phyloP scores from a whole-genome alignment of 2,797 vertebrate species.

The Manis pentadactyla region DNA sequence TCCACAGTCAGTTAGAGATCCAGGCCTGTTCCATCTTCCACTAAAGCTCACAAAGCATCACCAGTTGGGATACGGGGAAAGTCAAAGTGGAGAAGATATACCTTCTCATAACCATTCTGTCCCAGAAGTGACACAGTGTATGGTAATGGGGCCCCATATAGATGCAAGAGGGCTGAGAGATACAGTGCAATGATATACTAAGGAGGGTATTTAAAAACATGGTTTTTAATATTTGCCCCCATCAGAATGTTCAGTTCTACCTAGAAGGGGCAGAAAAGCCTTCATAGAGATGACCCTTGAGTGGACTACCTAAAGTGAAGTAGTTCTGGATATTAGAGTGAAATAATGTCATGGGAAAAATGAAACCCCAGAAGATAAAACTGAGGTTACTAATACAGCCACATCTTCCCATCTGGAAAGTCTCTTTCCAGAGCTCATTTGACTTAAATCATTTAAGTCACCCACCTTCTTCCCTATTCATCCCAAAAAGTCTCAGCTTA shows the following conservation, averaged over 20 bases:
- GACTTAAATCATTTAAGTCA: conserved; percentile 21
- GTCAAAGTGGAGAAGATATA: background rate
- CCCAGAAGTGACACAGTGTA: background rate
- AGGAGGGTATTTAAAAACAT: conserved; percentile 24
- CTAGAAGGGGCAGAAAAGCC: background rate
- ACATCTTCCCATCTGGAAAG: conserved; percentile 3
- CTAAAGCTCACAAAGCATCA: background rate
- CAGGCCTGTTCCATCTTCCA: background rate
- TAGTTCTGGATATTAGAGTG: background rate
- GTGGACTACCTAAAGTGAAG: conserved; percentile 37
- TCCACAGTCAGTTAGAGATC: background rate
- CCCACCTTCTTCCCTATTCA: background rate
- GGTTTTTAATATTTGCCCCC: background rate
- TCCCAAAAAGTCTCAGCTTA: conserved; percentile 5
- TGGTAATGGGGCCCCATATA: background rate
- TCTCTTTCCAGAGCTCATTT: conserved; percentile 46
- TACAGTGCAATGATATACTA: background rate
- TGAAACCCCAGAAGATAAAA: background rate
- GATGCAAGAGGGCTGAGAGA: background rate
- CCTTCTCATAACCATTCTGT: background rate
- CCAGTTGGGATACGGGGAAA: background rate
- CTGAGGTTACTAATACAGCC: background rate
- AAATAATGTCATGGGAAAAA: background rate
- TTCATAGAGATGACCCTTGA: background rate
- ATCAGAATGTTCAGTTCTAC: background rate